Conservation (phyloP, 35 echinoderm and acorn worm species). For the Acanthaster planci region DNA sequence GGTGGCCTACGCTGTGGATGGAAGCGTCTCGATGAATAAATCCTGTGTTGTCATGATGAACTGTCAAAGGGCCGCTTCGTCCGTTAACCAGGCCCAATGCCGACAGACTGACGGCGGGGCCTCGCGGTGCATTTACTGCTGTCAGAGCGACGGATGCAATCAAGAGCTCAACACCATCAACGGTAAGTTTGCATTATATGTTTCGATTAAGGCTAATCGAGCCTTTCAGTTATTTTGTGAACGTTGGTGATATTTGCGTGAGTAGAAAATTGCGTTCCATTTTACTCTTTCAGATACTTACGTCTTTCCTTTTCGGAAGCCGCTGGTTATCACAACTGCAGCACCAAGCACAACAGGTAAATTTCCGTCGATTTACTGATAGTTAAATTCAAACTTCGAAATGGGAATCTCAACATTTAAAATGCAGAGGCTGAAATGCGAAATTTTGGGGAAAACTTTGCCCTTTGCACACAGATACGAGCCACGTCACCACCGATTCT, state of each 20-base stretch:
- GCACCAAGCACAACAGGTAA: background rate
- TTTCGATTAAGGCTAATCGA: background rate
- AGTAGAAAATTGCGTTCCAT: too few relatives aligned
- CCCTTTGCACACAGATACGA: too few relatives aligned
- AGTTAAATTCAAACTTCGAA: too few relatives aligned
- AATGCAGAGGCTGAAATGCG: too few relatives aligned
- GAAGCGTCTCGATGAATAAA: background rate
- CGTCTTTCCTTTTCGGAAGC: background rate
- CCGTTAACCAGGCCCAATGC: background rate
- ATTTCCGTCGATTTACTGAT: too few relatives aligned
- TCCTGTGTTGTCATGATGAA: background rate
- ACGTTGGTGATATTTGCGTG: too few relatives aligned
- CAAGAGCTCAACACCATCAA: slow-evolving; percentile 12
- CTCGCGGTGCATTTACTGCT: background rate
- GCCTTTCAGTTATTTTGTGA: too few relatives aligned
- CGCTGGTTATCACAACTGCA: background rate
- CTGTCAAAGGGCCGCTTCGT: background rate
- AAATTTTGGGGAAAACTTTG: too few relatives aligned
- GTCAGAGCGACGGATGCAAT: background rate
- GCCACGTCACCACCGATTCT: too few relatives aligned
- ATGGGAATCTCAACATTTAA: too few relatives aligned
- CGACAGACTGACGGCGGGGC: background rate
- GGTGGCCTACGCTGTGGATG: background rate
- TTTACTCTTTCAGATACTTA: background rate
- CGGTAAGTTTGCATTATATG: background rate